A percentile compares a stretch with the other conserved stretches of the same genome.
Evolutionary conservation across 2,888 invertebrate genomes (phyloP).

Genomic region (Spialia ferax): DNA sequence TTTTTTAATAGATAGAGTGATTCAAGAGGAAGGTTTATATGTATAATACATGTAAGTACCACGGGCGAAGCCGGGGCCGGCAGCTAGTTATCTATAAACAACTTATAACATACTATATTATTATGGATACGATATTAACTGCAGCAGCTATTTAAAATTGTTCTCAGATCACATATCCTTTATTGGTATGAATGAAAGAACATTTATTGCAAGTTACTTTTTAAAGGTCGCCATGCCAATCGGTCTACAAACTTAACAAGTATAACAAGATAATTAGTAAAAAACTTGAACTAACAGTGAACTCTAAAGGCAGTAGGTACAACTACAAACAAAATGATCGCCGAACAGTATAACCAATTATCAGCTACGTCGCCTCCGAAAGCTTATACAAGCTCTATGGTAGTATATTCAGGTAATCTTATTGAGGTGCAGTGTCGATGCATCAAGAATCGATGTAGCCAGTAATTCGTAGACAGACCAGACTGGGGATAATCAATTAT

Average conservation of each 20-base stretch:
- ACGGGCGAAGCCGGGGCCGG: too few species aligned
- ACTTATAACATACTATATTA: too few species aligned
- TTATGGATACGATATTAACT: too few species aligned
- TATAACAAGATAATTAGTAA: background rate
- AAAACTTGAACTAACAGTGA: background rate
- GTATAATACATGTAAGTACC: too few species aligned
- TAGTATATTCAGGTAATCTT: slow-evolving; percentile 31
- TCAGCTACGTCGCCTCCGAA: slow-evolving; percentile 9
- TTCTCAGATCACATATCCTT: too few species aligned
- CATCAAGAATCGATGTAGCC: slow-evolving; percentile 26
- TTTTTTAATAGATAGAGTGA: too few species aligned
- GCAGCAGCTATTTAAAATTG: too few species aligned
- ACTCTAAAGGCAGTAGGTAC: too few species aligned
- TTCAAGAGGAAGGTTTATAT: too few species aligned
- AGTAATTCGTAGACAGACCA: slow-evolving; percentile 30
- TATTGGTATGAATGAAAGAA: background rate
- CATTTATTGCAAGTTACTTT: background rate
- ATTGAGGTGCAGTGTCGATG: slow-evolving; percentile 29
- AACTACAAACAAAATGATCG: slow-evolving; percentile 8
- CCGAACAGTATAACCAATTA: slow-evolving; percentile 21
- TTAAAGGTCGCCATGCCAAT: background rate
- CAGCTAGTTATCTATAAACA: too few species aligned
- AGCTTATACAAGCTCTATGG: slow-evolving; percentile 1
- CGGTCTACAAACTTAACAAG: background rate
- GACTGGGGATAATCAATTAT: slow-evolving; percentile 37